phyloP scores from a whole-genome alignment of 1,140 invertebrate genomes.

The Camponotus floridanus region DNA sequence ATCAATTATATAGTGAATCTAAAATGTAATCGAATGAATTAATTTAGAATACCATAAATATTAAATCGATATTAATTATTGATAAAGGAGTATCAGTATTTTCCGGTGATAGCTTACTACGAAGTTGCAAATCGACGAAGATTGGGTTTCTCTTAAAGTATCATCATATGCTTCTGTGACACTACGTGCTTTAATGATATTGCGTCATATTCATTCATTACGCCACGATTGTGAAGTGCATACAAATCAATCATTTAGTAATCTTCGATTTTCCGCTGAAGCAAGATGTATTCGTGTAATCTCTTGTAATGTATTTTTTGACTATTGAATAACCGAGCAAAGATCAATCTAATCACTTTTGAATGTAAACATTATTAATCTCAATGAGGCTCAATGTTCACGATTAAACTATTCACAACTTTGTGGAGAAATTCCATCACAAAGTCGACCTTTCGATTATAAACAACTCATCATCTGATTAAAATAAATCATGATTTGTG shows the following conservation, averaged over 20 bases:
- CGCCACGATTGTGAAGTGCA: constrained; percentile 24
- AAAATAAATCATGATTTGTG: not conserved
- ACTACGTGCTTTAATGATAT: constrained; percentile 4
- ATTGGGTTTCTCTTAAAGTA: constrained; percentile 15
- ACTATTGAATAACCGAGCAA: not conserved
- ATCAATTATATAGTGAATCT: too few relatives aligned
- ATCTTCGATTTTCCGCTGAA: constrained; percentile 17
- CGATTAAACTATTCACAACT: not conserved
- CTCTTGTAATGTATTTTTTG: constrained; percentile 2
- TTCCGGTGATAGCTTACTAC: not conserved
- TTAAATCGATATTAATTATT: not conserved
- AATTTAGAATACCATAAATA: too few relatives aligned
- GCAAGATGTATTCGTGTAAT: not conserved
- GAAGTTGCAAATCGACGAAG: constrained; percentile 8
- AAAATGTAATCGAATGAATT: too few relatives aligned
- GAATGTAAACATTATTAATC: not conserved
- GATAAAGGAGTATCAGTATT: not conserved
- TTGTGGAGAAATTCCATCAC: not conserved
- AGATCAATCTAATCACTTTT: not conserved
- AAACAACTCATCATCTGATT: not conserved
- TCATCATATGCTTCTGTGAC: not conserved
- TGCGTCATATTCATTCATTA: constrained; percentile 38
- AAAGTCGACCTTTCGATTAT: not conserved
- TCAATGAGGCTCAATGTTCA: not conserved
- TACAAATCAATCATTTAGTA: constrained; percentile 41